phyloP scores from a whole-genome alignment of 2,113 vertebrate genomes.

The Chaetura pelagica region DNA sequence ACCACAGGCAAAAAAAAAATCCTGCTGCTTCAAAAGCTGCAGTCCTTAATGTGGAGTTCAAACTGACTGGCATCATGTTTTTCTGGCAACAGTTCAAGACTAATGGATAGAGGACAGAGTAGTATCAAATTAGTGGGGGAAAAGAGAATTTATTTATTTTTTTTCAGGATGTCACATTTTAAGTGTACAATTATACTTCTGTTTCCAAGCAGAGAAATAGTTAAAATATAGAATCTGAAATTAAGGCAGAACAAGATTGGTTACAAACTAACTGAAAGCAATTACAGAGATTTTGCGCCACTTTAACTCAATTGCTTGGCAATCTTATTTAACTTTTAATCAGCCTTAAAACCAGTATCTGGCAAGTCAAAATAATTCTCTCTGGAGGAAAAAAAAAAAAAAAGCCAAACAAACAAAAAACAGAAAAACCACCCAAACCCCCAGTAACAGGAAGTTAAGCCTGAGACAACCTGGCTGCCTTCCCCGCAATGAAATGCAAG shows the following conservation, averaged over 20 bases:
- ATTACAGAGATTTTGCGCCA: neutral
- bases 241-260: neutral
- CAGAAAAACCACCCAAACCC: neutral
- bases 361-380: neutral
- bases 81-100: neutral
- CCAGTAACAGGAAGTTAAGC: neutral
- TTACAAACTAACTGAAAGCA: neutral
- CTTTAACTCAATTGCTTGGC: neutral
- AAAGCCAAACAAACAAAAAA: neutral
- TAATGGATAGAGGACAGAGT: neutral
- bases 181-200: neutral
- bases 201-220: neutral
- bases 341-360: neutral
- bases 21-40: neutral
- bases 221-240: neutral
- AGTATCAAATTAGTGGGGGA: neutral
- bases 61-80: accelerated
- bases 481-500: neutral
- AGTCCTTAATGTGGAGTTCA: neutral
- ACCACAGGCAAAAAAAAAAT: neutral
- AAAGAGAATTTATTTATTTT: neutral
- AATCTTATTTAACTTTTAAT: slow-evolving; percentile 27
- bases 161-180: neutral
- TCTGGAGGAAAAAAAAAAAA: neutral
- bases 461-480: neutral